These are phyloP conservation scores for Anoplophora glabripennis DNA, from an alignment of 1,140 invertebrate genomes.

Conservation along the genomic window DNA sequence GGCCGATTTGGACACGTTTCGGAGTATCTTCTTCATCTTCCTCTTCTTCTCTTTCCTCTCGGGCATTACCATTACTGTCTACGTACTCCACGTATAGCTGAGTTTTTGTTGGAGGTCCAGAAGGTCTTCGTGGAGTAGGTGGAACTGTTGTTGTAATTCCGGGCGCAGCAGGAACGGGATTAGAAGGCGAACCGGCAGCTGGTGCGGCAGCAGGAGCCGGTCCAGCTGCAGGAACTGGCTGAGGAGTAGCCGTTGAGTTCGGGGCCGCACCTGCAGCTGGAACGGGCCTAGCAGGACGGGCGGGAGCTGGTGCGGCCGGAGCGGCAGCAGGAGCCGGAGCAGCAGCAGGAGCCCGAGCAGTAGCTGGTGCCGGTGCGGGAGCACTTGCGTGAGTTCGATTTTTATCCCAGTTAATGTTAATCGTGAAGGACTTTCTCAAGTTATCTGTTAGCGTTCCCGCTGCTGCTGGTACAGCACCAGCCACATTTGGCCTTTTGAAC, in stretches of 20 bases:
- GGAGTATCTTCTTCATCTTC: constrained; percentile 12
- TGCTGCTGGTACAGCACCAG: not conserved
- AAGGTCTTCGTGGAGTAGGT: not conserved
- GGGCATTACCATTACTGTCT: not conserved
- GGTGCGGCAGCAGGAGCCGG: constrained; percentile 3
- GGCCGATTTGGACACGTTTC: constrained; percentile 9
- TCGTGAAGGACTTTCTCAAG: too few species aligned
- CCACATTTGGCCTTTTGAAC: constrained; percentile 11
- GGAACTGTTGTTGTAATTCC: not conserved
- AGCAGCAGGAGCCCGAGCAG: not conserved
- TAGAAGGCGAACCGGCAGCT: not conserved
- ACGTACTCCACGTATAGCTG: not conserved
- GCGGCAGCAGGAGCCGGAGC: not conserved
- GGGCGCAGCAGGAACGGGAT: not conserved
- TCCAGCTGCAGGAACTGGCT: not conserved
- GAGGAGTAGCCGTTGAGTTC: not conserved
- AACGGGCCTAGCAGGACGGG: not conserved
- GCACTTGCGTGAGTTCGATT: not conserved
- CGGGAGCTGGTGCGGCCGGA: not conserved
- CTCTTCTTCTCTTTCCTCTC: not conserved
- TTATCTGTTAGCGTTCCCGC: not conserved
- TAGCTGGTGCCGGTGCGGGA: constrained; percentile 1
- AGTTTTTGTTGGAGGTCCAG: not conserved
- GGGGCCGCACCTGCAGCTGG: not conserved
- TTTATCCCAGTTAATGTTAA: too few species aligned